These are phyloP conservation scores for Caenorhabditis afra DNA, from an alignment of 2,888 invertebrate genomes.

Conservation along the genomic window DNA sequence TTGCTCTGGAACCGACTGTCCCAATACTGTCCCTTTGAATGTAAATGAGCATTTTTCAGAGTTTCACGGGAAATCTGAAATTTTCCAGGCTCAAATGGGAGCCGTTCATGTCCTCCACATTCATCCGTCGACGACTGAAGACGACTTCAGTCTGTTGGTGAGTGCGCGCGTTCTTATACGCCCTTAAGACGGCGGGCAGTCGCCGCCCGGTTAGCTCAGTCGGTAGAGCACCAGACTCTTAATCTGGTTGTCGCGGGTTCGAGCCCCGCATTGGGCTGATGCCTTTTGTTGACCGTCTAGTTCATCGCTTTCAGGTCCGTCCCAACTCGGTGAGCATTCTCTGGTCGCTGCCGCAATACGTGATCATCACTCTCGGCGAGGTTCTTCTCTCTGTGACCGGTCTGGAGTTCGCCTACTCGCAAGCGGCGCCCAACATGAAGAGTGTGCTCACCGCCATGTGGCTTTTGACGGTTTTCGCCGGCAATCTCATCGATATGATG, in stretches of 20 bases:
- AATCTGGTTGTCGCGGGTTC: constrained; percentile 80
- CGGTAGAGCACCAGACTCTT: constrained; percentile 80
- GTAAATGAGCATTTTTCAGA: neutral
- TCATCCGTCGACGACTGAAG: constrained; percentile 51
- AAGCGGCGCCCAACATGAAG: constrained; percentile 93
- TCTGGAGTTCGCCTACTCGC: constrained; percentile 93
- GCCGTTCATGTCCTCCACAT: constrained; percentile 66
- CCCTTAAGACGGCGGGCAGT: neutral
- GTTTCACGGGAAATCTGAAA: neutral
- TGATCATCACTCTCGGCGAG: constrained; percentile 93
- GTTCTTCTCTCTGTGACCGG: constrained; percentile 96
- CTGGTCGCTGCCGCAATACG: constrained; percentile 91
- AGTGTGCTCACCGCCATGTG: constrained; percentile 91
- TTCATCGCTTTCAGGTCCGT: constrained; percentile 67
- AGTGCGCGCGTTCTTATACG: constrained; percentile 11
- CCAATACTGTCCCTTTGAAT: constrained; percentile 39
- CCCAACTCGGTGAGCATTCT: constrained; percentile 75
- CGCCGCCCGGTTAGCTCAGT: constrained; percentile 78
- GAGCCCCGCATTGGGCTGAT: constrained; percentile 79
- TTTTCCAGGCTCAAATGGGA: constrained; percentile 64
- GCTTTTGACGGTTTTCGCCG: constrained; percentile 93
- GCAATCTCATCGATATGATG: constrained; percentile 93
- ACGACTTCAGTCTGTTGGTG: constrained; percentile 58
- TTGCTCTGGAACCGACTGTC: constrained; percentile 62
- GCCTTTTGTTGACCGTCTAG: no score